Base-by-base conservation (phyloP, 2,113 vertebrate species). In the Scomber colias region DNA sequence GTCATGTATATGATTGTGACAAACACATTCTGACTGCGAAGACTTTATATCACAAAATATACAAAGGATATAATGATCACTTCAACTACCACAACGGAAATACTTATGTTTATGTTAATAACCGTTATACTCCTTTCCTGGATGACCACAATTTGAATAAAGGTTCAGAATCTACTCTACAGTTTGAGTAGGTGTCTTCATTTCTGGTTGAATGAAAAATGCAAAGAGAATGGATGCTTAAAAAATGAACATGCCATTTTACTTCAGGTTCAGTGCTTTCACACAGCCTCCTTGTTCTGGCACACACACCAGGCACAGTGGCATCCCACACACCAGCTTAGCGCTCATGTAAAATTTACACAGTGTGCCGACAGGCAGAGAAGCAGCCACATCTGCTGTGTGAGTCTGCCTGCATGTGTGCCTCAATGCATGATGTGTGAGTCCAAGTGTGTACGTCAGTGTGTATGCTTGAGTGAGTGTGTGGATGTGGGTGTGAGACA, bases 331-430 rank as follows among this genome's bases (percentile, higher is more conserved):
- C 88, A 94, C 88, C 94, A 96, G 94, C 94, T 97, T 96, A 96
- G 92, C 30, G 71, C 95, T 97, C 95, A 97, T 97, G 94, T 92
- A 97, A 96, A 96, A 97, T 96, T 96, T 94, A 97, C 95, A 91
- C 71, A 24, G 72, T 59, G 80, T 87, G 92, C 88, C 66, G 75
- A 75, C 75, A 81, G 82, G 82, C 85, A 80, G 71, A 67, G 54
- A 48, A 87, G 74, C 79, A 75, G 77, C 91, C 87, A 81, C 69
- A 86, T 92, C 87, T 91, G 90, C 87, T 81, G 92, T 88, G 92
- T 71, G 80, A 14, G 57, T 63, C 45, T 35, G 53, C 13, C 7
- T 60, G 60, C 53, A 19, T 27, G 77, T 70, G 63, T 64, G 67
- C 51, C 35, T 71, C 67, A 27, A 70, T 40, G 35, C 67, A 35